A percentile compares a stretch with the other conserved stretches of the same genome.
Evolutionary conservation across 1,140 invertebrate species (phyloP).

Genomic region (Venustaconcha ellipsiformis): DNA sequence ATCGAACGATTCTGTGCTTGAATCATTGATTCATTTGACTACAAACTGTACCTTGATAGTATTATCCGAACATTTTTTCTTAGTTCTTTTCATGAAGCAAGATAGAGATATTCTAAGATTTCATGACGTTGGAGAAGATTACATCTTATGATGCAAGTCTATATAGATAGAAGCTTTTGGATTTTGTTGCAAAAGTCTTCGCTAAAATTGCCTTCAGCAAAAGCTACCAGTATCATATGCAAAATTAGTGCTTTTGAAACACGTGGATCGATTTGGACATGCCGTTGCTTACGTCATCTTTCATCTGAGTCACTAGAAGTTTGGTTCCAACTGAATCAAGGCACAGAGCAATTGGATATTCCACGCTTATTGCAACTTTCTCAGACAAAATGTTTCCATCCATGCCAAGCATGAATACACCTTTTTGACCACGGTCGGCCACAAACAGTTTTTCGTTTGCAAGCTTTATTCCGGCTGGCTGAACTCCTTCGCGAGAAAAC

Average conservation of each 20-base stretch:
- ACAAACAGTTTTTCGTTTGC: constrained; percentile 16
- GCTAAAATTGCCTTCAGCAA: not conserved
- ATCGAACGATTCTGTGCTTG: too few relatives aligned
- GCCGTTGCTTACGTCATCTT: constrained; percentile 17
- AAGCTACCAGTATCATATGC: not conserved
- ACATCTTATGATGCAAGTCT: too few relatives aligned
- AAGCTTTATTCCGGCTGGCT: constrained; percentile 21
- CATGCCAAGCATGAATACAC: constrained; percentile 20
- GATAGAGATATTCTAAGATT: too few relatives aligned
- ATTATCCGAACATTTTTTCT: too few relatives aligned
- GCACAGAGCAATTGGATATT: constrained; percentile 21
- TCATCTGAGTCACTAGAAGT: constrained; percentile 23
- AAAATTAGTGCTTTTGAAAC: not conserved
- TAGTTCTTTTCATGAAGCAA: too few relatives aligned
- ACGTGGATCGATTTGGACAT: constrained; percentile 20
- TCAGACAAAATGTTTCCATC: constrained; percentile 22
- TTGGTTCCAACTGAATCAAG: constrained; percentile 2
- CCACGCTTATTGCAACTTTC: constrained; percentile 20
- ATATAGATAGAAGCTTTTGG: not conserved
- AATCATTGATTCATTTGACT: too few relatives aligned
- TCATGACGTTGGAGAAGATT: too few relatives aligned
- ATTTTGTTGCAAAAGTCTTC: not conserved
- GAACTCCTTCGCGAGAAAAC: constrained; percentile 25
- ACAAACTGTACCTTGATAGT: too few relatives aligned
- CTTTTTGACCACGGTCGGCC: constrained; percentile 24